Conservation (phyloP, 2,888 invertebrate species). For the Ichneumoninae sp. region DNA sequence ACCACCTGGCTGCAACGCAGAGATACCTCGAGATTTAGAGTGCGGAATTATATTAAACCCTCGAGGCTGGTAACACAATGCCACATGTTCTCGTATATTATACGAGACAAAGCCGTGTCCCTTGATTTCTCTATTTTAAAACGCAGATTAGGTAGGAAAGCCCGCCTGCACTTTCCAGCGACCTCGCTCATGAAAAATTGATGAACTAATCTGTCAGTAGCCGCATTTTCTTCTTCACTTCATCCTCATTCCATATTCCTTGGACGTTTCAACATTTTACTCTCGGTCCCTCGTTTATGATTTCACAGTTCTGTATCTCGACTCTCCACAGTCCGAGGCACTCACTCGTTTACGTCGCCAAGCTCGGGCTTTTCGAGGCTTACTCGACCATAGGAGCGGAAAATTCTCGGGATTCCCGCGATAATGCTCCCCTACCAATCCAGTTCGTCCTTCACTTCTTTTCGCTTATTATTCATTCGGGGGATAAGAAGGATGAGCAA, state of each 20-base stretch:
- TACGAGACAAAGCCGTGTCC: conserved; percentile 27
- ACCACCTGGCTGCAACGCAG: not conserved
- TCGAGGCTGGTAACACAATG: conserved; percentile 40
- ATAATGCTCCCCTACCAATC: not conserved
- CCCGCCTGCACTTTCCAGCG: not conserved
- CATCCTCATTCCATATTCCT: conserved; percentile 51
- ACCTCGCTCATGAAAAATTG: conserved; percentile 75
- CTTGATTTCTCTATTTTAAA: conserved; percentile 73
- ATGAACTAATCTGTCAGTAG: conserved; percentile 72
- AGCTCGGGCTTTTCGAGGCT: conserved; percentile 43
- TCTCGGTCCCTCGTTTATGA: conserved; percentile 60
- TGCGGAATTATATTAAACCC: conserved; percentile 4
- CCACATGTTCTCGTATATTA: conserved; percentile 29
- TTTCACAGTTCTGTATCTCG: conserved; percentile 66
- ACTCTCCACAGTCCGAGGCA: not conserved
- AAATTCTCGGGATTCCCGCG: not conserved
- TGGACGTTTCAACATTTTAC: conserved; percentile 22
- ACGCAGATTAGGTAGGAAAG: conserved; percentile 70
- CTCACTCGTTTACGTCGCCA: conserved; percentile 38
- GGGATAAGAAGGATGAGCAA: conserved; percentile 7
- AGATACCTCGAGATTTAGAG: conserved; percentile 10
- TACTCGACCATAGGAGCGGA: not conserved
- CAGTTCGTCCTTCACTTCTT: not conserved
- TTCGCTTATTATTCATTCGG: conserved; percentile 68
- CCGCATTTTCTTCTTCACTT: conserved; percentile 46